These are phyloP conservation scores for Liolophura sinensis DNA, from an alignment of 1,140 invertebrate genomes.

Conservation along the genomic window DNA sequence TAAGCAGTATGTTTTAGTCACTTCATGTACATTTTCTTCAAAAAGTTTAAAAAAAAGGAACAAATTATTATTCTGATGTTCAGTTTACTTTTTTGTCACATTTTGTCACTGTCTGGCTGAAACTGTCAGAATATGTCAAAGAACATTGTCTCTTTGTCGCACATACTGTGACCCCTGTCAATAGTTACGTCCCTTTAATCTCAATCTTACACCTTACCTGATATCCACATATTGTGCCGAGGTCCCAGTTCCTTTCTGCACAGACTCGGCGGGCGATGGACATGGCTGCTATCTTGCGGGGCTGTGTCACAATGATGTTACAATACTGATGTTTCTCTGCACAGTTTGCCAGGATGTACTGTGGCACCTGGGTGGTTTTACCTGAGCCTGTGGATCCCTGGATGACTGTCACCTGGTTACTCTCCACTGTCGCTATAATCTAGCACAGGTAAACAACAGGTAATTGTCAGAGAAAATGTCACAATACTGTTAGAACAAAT, in stretches of 20 bases:
- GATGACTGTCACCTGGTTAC: constrained; percentile 52
- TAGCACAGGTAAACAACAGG: constrained; percentile 18
- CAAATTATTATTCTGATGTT: too few species aligned
- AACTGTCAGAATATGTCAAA: neutral
- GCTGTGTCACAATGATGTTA: constrained; percentile 59
- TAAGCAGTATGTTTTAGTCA: too few species aligned
- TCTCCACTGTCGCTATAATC: constrained; percentile 60
- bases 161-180: neutral
- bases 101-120: too few species aligned
- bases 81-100: too few species aligned
- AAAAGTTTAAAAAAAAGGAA: too few species aligned
- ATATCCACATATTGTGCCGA: constrained; percentile 55
- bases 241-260: constrained; percentile 46
- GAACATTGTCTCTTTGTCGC: neutral
- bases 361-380: constrained; percentile 58
- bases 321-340: constrained; percentile 47
- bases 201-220: constrained; percentile 41
- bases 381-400: constrained; percentile 55
- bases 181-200: neutral
- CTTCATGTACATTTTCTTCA: too few species aligned
- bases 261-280: constrained; percentile 54
- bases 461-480: too few species aligned
- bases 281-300: constrained; percentile 57
- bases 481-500: too few species aligned
- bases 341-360: constrained; percentile 57